Evolutionary conservation across 23 tunicate species (phyloP).

Genomic region (Phallusia fumigata): DNA sequence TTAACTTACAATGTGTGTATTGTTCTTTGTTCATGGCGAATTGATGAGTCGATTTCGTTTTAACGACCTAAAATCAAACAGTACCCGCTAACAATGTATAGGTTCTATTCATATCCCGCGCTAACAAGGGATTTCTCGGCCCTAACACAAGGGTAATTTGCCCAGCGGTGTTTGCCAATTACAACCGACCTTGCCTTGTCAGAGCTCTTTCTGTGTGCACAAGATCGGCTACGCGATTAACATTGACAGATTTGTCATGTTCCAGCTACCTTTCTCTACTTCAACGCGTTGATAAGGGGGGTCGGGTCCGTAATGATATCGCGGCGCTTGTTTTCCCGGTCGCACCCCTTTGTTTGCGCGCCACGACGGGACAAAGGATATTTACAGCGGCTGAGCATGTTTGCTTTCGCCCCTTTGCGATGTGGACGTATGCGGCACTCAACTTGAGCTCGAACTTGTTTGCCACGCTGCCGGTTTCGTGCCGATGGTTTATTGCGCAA

Average conservation of each 20-base stretch:
- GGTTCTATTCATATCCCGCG: not conserved
- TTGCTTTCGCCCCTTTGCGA: conserved; percentile 3
- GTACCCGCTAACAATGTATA: not conserved
- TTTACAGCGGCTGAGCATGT: not conserved
- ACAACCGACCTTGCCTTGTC: not conserved
- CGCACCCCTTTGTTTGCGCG: too few species aligned
- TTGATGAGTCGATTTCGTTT: not conserved
- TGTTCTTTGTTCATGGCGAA: not conserved
- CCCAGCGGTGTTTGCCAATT: not conserved
- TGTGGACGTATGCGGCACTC: not conserved
- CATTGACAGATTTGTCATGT: not conserved
- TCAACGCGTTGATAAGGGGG: not conserved
- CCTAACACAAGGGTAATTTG: not conserved
- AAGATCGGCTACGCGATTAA: not conserved
- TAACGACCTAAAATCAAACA: too few species aligned
- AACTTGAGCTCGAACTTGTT: not conserved
- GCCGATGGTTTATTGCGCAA: not conserved
- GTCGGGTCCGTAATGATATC: too few species aligned
- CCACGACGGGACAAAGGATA: too few species aligned
- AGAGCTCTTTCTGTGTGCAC: not conserved
- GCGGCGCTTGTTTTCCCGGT: too few species aligned
- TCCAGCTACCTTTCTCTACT: not conserved
- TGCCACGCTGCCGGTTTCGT: not conserved
- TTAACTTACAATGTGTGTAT: not conserved
- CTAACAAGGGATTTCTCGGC: too few species aligned